Percentiles rank a stretch among this genome's conserved stretches.
Evolutionary conservation across 2,888 invertebrate genomes (phyloP).

Genomic region (Erannis defoliaria): DNA sequence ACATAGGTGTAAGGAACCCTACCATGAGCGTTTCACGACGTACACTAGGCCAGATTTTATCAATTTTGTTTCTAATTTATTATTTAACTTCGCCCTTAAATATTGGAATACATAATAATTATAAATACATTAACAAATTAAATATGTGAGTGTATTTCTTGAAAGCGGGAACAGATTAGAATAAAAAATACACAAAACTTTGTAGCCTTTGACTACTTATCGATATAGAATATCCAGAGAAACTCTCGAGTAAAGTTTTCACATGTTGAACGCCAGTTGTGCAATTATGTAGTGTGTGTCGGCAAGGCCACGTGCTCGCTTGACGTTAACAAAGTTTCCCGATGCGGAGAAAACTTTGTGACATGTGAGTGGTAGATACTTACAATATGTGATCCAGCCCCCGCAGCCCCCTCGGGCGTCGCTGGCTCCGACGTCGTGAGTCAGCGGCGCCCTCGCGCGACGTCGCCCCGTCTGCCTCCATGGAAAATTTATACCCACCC

Average conservation of each 20-base stretch:
- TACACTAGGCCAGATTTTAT: too few species aligned
- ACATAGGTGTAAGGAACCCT: too few species aligned
- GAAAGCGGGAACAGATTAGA: neutral
- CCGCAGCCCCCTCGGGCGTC: constrained; percentile 52
- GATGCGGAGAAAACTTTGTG: constrained; percentile 86
- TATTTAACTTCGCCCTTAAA: too few species aligned
- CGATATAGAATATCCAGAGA: constrained; percentile 33
- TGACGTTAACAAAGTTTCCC: constrained; percentile 86
- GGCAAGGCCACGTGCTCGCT: constrained; percentile 84
- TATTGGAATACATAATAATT: too few species aligned
- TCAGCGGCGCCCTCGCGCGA: constrained; percentile 85
- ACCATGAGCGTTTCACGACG: too few species aligned
- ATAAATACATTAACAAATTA: too few species aligned
- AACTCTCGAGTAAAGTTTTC: constrained; percentile 48
- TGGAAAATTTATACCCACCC: constrained; percentile 86
- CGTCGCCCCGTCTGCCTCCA: constrained; percentile 86
- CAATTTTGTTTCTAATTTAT: too few species aligned
- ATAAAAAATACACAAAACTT: neutral
- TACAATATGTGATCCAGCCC: constrained; percentile 77
- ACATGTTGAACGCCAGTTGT: constrained; percentile 58
- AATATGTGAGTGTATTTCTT: neutral
- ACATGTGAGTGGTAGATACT: constrained; percentile 86
- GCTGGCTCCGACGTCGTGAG: constrained; percentile 73
- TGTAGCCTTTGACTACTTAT: constrained; percentile 6
- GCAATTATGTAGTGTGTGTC: constrained; percentile 76